Conservation (phyloP, 2,797 vertebrate species). For the Karalla daura region DNA sequence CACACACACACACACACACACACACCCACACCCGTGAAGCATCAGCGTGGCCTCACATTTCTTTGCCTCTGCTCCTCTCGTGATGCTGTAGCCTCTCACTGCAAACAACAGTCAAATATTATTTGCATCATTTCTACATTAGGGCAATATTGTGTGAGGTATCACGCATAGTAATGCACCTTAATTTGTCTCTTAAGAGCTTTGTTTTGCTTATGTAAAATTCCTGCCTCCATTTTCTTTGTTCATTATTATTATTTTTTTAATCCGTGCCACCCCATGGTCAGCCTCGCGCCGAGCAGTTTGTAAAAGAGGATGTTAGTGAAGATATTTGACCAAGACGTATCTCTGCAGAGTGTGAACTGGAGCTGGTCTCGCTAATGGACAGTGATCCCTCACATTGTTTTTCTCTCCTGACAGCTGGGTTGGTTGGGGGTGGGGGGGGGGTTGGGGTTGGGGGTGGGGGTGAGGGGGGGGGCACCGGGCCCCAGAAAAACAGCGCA, state of each 20-base stretch:
- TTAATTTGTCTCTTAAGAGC: conserved; percentile 33
- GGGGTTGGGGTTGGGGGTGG: too few species aligned
- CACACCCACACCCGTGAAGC: conserved; percentile 9
- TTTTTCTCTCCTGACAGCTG: conserved; percentile 68
- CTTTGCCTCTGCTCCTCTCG: conserved; percentile 5
- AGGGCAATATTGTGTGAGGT: not conserved
- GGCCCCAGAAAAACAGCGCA: conserved; percentile 67
- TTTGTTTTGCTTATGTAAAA: conserved; percentile 42
- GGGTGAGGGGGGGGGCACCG: conserved; percentile 60
- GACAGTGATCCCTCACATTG: conserved; percentile 71
- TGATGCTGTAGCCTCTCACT: conserved; percentile 23
- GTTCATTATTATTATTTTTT: not conserved
- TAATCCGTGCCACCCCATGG: conserved; percentile 14
- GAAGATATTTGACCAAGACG: conserved; percentile 27
- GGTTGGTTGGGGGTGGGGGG: too few species aligned
- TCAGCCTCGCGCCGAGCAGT: not conserved
- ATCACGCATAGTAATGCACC: not conserved
- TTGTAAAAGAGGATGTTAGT: conserved; percentile 19
- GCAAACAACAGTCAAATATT: conserved; percentile 34
- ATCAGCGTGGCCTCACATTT: not conserved
- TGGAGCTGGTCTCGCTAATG: conserved; percentile 62
- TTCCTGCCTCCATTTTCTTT: not conserved
- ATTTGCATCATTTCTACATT: conserved; percentile 55
- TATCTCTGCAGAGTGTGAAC: conserved; percentile 39
- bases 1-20: conserved; percentile 3